Conservation (phyloP, 2,888 invertebrate genomes). For the Sinotaia quadrata region DNA sequence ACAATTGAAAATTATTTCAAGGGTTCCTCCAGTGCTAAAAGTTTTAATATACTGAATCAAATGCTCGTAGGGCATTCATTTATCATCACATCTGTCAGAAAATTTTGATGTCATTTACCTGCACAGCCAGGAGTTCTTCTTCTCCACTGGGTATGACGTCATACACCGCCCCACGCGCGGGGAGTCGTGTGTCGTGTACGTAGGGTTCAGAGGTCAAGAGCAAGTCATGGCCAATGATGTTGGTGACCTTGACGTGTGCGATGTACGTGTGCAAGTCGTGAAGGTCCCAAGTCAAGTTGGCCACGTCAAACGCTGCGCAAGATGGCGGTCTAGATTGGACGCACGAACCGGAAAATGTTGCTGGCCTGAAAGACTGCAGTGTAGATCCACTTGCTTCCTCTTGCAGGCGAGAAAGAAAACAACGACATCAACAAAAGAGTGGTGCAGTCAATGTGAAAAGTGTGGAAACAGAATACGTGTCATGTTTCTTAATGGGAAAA, state of each 20-base stretch:
- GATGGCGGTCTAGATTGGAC: slow-evolving; percentile 20
- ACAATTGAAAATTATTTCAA: too few species aligned
- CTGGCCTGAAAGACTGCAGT: background rate
- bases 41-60: too few species aligned
- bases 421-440: background rate
- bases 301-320: slow-evolving; percentile 30
- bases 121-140: slow-evolving; percentile 2
- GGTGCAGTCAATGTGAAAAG: too few species aligned
- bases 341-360: slow-evolving; percentile 6
- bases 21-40: too few species aligned
- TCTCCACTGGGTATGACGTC: slow-evolving; percentile 29
- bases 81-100: too few species aligned
- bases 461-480: too few species aligned
- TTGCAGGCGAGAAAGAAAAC: background rate
- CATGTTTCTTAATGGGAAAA: too few species aligned
- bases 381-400: background rate
- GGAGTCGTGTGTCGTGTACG: slow-evolving; percentile 24
- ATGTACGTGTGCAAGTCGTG: slow-evolving; percentile 33
- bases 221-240: slow-evolving; percentile 28
- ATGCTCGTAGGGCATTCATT: too few species aligned
- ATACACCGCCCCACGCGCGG: slow-evolving; percentile 30
- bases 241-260: slow-evolving; percentile 32
- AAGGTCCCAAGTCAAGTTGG: slow-evolving; percentile 28
- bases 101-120: too few species aligned
- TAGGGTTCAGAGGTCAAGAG: slow-evolving; percentile 29